These are phyloP conservation scores for Zeus faber DNA, from an alignment of 2,113 vertebrate species.

Conservation along the genomic window DNA sequence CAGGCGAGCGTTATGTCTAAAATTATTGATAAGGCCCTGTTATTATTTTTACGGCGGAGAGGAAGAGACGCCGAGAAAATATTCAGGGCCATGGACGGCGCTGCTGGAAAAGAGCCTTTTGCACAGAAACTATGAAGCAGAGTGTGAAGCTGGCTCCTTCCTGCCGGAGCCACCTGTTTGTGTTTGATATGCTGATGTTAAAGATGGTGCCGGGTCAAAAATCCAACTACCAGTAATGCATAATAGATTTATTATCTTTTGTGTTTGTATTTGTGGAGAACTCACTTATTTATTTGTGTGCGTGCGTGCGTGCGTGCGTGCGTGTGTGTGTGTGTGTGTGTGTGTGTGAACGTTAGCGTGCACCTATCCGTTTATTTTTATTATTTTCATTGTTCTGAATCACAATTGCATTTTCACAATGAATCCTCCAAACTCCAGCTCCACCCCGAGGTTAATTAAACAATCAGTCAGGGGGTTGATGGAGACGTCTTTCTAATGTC, in stretches of 20 bases:
- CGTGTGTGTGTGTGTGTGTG: neutral
- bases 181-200: constrained; percentile 28
- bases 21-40: constrained; percentile 47
- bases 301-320: neutral
- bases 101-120: constrained; percentile 20
- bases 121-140: neutral
- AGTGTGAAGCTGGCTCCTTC: neutral
- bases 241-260: constrained; percentile 1
- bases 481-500: no score
- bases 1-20: constrained; percentile 29
- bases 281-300: neutral
- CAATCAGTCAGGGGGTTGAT: no score
- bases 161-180: constrained; percentile 30
- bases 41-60: constrained; percentile 34
- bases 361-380: no score
- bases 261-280: no score
- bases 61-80: constrained; percentile 18
- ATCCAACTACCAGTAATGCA: neutral
- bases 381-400: no score
- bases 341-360: neutral
- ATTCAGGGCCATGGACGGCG: constrained; percentile 18
- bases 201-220: constrained; percentile 24
- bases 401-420: no score
- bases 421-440: no score
- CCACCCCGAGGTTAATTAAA: no score